A percentile compares a stretch with the other conserved stretches of the same genome.
Evolutionary conservation across 1,140 invertebrate species (phyloP).

Genomic region (Heliconius himera): DNA sequence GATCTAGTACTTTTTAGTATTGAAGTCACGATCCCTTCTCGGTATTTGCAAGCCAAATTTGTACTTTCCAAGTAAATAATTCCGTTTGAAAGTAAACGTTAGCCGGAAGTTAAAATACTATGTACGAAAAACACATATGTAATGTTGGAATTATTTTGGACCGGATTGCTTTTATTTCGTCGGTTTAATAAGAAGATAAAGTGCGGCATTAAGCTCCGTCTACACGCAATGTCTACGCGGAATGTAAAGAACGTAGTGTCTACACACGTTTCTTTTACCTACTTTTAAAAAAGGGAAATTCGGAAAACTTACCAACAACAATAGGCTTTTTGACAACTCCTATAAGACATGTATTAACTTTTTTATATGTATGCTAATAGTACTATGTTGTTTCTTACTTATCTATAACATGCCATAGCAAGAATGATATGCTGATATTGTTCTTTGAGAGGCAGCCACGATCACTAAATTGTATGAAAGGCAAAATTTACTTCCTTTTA

Average conservation of each 20-base stretch:
- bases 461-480: no score
- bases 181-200: neutral
- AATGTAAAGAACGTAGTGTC: neutral
- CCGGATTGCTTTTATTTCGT: neutral
- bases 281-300: no score
- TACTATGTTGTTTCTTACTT: no score
- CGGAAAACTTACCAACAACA: no score
- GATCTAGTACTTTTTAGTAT: conserved; percentile 6
- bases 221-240: neutral
- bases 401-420: no score
- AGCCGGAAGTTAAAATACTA: neutral
- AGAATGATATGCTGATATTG: no score
- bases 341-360: no score
- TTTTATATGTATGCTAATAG: no score
- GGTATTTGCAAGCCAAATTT: conserved; percentile 27
- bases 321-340: no score
- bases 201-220: neutral
- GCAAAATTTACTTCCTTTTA: no score
- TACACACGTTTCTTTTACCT: neutral
- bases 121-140: neutral
- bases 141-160: neutral
- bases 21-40: conserved; percentile 23
- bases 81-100: conserved; percentile 10
- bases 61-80: conserved; percentile 27
- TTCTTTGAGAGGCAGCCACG: no score